A percentile compares a stretch with the other conserved stretches of the same genome.
These are phyloP conservation scores for Troilus luridus DNA, from an alignment of 2,888 invertebrate species.

Conservation along the genomic window DNA sequence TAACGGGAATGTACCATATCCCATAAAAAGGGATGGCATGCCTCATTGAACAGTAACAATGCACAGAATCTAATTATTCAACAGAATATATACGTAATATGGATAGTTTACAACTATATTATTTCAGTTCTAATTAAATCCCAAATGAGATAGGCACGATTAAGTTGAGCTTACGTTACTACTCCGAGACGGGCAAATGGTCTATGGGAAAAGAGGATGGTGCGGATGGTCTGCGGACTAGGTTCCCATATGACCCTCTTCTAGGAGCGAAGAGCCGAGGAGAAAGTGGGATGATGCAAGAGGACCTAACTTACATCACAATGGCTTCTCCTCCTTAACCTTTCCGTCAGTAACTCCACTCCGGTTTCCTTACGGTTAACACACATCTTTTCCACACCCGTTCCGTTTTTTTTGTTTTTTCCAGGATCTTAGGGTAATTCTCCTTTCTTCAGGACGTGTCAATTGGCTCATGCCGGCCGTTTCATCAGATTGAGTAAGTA, in stretches of 20 bases:
- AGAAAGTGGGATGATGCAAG: constrained; percentile 55
- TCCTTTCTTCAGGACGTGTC: neutral
- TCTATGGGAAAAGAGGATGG: neutral
- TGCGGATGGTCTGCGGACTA: neutral
- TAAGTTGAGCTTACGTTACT: neutral
- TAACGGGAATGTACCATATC: too few relatives aligned
- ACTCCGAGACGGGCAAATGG: neutral
- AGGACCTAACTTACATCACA: constrained; percentile 51
- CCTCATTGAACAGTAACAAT: too few relatives aligned
- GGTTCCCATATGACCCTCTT: constrained; percentile 56
- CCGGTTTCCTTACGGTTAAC: constrained; percentile 48
- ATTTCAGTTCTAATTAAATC: constrained; percentile 8
- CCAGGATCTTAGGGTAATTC: constrained; percentile 12
- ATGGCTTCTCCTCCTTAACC: constrained; percentile 52
- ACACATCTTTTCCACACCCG: constrained; percentile 48
- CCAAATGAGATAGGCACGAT: neutral
- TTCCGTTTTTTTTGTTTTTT: constrained; percentile 38
- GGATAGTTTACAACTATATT: neutral
- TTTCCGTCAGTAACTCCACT: constrained; percentile 44
- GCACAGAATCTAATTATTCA: neutral
- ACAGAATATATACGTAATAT: neutral
- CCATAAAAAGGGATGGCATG: too few relatives aligned
- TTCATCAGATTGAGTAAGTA: constrained; percentile 41
- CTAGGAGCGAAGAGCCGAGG: constrained; percentile 50
- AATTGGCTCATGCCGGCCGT: constrained; percentile 2